Percentiles rank a stretch among this genome's conserved stretches.
Evolutionary conservation across 2,113 vertebrate genomes (phyloP).

Genomic region (Semicossyphus pulcher): DNA sequence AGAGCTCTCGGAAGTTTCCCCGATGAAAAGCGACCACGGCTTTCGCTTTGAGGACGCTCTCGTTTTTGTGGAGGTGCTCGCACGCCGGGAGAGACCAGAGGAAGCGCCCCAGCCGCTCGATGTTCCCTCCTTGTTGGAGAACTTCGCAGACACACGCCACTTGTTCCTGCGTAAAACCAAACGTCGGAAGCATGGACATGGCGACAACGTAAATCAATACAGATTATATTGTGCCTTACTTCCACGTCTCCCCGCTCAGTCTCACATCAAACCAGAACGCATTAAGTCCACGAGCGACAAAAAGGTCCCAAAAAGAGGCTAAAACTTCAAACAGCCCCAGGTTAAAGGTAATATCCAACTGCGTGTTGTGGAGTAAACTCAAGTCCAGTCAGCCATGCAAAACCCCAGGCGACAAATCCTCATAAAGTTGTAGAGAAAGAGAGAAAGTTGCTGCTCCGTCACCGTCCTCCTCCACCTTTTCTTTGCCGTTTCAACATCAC

Average conservation of each 20-base stretch:
- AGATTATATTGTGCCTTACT: constrained; percentile 65
- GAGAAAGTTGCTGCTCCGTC: constrained; percentile 77
- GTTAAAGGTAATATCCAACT: constrained; percentile 67
- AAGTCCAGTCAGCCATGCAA: constrained; percentile 76
- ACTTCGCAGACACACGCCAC: constrained; percentile 94
- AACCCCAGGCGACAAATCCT: constrained; percentile 76
- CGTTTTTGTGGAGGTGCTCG: constrained; percentile 94
- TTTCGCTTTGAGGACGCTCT: constrained; percentile 93
- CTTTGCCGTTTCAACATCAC: constrained; percentile 84
- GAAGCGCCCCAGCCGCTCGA: constrained; percentile 92
- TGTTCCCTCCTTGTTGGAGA: constrained; percentile 93
- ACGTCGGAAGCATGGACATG: constrained; percentile 96
- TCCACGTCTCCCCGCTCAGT: constrained; percentile 69
- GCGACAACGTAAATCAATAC: constrained; percentile 67
- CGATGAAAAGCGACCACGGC: constrained; percentile 92
- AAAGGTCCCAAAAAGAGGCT: constrained; percentile 43
- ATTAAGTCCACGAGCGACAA: constrained; percentile 73
- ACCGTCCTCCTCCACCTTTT: constrained; percentile 80
- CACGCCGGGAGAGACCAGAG: constrained; percentile 93
- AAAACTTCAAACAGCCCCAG: constrained; percentile 36
- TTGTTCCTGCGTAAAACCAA: constrained; percentile 95
- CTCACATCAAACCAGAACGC: constrained; percentile 70
- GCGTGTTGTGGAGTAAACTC: constrained; percentile 55
- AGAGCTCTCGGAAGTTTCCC: constrained; percentile 93
- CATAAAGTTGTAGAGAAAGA: constrained; percentile 67